Evolutionary conservation across 2,888 invertebrate species (phyloP), one percentile per base, ranked within the genome.

Genomic region (Homarus gammarus): DNA sequence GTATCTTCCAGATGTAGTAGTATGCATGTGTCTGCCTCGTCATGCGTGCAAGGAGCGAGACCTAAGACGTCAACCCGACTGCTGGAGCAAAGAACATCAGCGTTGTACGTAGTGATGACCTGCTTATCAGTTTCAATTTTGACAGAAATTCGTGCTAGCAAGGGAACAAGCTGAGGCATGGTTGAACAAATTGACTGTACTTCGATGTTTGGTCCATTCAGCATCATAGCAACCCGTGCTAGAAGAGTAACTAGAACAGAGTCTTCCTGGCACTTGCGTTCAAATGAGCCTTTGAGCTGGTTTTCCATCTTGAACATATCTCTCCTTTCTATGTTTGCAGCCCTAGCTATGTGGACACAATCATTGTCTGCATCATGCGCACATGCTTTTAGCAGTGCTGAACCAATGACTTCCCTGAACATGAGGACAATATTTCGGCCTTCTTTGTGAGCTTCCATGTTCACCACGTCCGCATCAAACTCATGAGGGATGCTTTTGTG

Each of bases 1-100:
- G 85, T 88, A 70, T 92, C 92, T 64, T 38, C 75, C 8, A 75
- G 38, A 68, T 92, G 92, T 18, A 92, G 87, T 49, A 83, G 83
- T 44, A 70, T 83, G 3, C 72, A 22, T 5, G 83, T 83, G 31
- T 68, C 70, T 8, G 91, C 90, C 81, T 92, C 91, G 72, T 92
- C 82, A 36, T 89, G 89, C 8, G 10, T 85, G 44, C 89, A 89
- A 12, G 70, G 83, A 12, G 83, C 61, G 51, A 81, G 81, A 31
- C 81, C 81, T 61, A 61, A 12, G 27, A 79, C 51, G 12, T 79
- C 51, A n/a, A n/a, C n/a, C 51, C 79, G 2, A 56, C 64, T 40
- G 1, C 68, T 64, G 2, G 64, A 72, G 72, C 31, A 72, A 27
- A 72, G 44, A 18, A 84, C 72, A 31, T 84, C 73, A n/a, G 72